Base-by-base conservation (phyloP, 2,888 invertebrate genomes). In the Torymus tubicola region DNA sequence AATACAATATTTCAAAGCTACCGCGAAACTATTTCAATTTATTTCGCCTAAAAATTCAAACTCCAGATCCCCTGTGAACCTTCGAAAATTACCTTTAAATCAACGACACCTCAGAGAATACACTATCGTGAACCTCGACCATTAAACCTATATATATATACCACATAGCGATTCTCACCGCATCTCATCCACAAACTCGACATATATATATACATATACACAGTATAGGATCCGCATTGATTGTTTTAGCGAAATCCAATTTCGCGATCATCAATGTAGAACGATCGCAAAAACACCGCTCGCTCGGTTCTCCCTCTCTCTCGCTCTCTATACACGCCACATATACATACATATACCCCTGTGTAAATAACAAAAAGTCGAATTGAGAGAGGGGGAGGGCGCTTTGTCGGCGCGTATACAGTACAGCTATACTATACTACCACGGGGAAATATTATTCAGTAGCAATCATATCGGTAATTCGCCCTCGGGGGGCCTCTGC, bases 381-480 rank as follows among this genome's bases (percentile, higher is more conserved):
- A 61, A 61, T 3, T n/a, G 2, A 18, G 57, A 52, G 55, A 53
- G 3, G 31, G 31, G 31, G 31, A 63, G n/a, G 55, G 31, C 50
- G 73, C 89, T 90, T 90, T 90, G 90, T 89, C 89, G 90, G 89
- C 87, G 11, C 4, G 68, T 52, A 16, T 52, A 16, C 67, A 2
- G 11, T 21, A 21, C 21, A 14, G 8, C 12, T n/a, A n/a, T n/a
- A 14, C 1, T 63, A 24, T 24, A 24, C 5, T 24, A 24, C 5
- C 14, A 80, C 74, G 85, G 21, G 61, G 53, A 74, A 78, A 79
- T 82, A 90, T 88, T 88, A 88, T 89, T 90, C 90, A 89, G 90
- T 90, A 89, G 90, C 89, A 90, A 90, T 90, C 90, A 90, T 90
- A 90, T 90, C 87, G 90, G 90, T 89, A 90, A 90, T 89, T 90